Percentiles rank a stretch among this genome's conserved stretches.
Evolutionary conservation across 2,113 vertebrate genomes (phyloP).

Genomic region (Otolemur garnettii): DNA sequence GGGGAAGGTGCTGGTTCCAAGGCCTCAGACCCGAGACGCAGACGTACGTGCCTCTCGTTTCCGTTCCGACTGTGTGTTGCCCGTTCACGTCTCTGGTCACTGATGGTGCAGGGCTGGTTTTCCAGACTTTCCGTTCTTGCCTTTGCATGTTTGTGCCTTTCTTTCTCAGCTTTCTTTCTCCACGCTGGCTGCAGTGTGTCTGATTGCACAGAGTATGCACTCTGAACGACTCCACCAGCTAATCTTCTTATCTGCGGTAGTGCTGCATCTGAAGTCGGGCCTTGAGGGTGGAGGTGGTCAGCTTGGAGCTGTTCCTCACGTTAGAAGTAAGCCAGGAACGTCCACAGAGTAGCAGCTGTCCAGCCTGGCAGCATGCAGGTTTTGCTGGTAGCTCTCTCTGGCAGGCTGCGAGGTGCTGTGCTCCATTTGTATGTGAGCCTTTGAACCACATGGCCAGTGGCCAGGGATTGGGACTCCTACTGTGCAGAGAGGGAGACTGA

Average conservation of each 20-base stretch:
- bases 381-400: accelerated
- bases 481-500: background rate
- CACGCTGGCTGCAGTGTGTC: slow-evolving; percentile 79
- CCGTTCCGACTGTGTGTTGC: slow-evolving; percentile 67
- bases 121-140: slow-evolving; percentile 83
- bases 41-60: slow-evolving; percentile 87
- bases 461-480: background rate
- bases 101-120: slow-evolving; percentile 55
- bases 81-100: slow-evolving; percentile 64
- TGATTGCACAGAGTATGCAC: slow-evolving; percentile 57
- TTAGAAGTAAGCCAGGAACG: background rate
- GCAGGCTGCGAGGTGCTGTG: too few relatives aligned
- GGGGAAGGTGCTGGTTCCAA: slow-evolving; percentile 85
- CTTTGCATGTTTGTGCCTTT: slow-evolving; percentile 41
- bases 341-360: accelerated
- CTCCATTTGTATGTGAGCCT: background rate
- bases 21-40: slow-evolving; percentile 85
- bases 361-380: accelerated
- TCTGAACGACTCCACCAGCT: background rate
- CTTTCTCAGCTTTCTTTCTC: slow-evolving; percentile 62
- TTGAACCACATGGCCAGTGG: background rate
- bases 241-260: accelerated
- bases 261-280: background rate
- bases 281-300: slow-evolving; percentile 8
- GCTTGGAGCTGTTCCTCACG: slow-evolving; percentile 8